Evolutionary conservation across 2,888 invertebrate genomes (phyloP).

Genomic region (Napeogenes inachia): DNA sequence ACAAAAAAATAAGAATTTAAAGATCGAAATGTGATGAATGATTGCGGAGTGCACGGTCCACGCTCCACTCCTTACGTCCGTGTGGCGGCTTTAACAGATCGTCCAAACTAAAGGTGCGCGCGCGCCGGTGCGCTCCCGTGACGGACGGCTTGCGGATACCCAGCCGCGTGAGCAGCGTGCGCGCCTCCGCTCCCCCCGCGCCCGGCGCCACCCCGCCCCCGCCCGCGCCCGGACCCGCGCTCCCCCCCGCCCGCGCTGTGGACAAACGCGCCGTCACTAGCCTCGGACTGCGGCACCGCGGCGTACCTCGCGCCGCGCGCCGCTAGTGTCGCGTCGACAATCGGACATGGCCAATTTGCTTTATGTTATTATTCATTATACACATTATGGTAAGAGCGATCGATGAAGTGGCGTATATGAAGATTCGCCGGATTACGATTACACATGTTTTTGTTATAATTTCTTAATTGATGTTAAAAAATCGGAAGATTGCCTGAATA

Average conservation of each 20-base stretch:
- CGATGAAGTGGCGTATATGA: background rate
- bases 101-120: conserved; percentile 92
- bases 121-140: conserved; percentile 84
- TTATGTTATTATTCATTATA: background rate
- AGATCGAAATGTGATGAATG: conserved; percentile 10
- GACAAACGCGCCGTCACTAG: conserved; percentile 34
- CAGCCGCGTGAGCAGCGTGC: conserved; percentile 88
- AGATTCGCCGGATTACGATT: too few species aligned
- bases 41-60: conserved; percentile 58
- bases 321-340: conserved; percentile 52
- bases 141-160: conserved; percentile 93
- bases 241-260: conserved; percentile 30
- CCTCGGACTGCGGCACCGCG: conserved; percentile 53
- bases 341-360: conserved; percentile 18
- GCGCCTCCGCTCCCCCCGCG: conserved; percentile 75
- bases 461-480: too few species aligned
- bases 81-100: conserved; percentile 90
- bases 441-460: too few species aligned
- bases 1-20: background rate
- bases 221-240: conserved; percentile 84
- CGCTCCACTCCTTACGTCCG: conserved; percentile 84
- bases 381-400: background rate
- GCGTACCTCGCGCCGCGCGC: conserved; percentile 45
- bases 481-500: too few species aligned
- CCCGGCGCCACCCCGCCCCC: conserved; percentile 88